A percentile compares a stretch with the other conserved stretches of the same genome.
These are phyloP conservation scores for Pollicipes pollicipes DNA, from an alignment of 1,140 invertebrate genomes.

Conservation along the genomic window DNA sequence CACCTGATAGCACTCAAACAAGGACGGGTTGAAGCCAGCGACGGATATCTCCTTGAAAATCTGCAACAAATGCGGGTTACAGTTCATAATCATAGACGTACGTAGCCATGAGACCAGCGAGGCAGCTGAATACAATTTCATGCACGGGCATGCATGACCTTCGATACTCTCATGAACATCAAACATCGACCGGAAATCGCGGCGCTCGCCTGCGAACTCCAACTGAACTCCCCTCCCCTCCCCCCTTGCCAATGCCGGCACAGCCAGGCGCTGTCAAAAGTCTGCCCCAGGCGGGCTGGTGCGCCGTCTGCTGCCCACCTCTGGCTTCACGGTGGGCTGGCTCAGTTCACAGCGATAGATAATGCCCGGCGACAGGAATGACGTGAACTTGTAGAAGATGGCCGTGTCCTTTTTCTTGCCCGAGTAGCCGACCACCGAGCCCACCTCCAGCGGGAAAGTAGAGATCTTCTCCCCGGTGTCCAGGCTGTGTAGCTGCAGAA, in stretches of 20 bases:
- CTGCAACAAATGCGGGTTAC: constrained; percentile 37
- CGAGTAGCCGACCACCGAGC: constrained; percentile 63
- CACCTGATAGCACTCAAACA: constrained; percentile 72
- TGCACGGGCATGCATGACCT: too few species aligned
- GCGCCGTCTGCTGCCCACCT: constrained; percentile 30
- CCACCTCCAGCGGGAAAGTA: constrained; percentile 63
- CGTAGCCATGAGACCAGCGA: too few species aligned
- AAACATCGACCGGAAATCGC: too few species aligned
- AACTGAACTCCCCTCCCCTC: too few species aligned
- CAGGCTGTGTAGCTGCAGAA: constrained; percentile 62
- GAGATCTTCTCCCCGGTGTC: constrained; percentile 49
- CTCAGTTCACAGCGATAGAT: constrained; percentile 75
- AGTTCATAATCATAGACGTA: too few species aligned
- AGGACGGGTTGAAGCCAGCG: constrained; percentile 56
- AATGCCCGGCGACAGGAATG: constrained; percentile 75
- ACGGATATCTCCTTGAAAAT: constrained; percentile 67
- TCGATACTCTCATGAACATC: too few species aligned
- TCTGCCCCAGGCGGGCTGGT: neutral
- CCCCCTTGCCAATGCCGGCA: too few species aligned
- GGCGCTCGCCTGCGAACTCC: too few species aligned
- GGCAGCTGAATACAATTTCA: too few species aligned
- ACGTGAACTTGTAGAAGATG: constrained; percentile 85
- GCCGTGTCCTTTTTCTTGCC: constrained; percentile 70
- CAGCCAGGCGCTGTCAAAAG: too few species aligned
- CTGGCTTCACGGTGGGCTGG: constrained; percentile 40